Evolutionary conservation across 2,797 vertebrate genomes (phyloP), one percentile per base, ranked within the genome.

Genomic region (Acanthornis magna): DNA sequence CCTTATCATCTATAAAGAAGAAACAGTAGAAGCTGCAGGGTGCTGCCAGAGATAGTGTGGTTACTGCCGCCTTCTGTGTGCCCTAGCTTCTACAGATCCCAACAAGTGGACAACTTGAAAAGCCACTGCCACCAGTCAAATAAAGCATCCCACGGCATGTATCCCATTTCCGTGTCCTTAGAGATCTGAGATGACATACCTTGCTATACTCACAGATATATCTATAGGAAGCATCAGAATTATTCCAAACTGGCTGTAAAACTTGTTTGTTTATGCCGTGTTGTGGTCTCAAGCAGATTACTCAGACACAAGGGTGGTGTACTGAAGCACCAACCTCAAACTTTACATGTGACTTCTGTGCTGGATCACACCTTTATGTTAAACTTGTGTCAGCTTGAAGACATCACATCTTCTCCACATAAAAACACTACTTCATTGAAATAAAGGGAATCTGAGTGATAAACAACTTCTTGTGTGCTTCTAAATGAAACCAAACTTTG

Each of bases 291-390:
- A 84, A 63, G 47, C 23, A 72, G 54, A 53, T 43, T 61, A 47
- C 15, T 61, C 3, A 5, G 9, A n/a, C 22, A 65, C 3, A 47
- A 61, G 22, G 22, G 25, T 21, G 13, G 7, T 30, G 38, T 16
- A 62, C 11, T 43, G 26, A 73, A 38, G 15, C 26, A 57, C 13
- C 13, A 71, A 2, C 7, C 13, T 9, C 20, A 88, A 47, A 45
- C 4, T 25, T 51, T 10, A 32, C 0, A 0, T 13, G 19, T 22
- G 18, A 61, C 18, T 65, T 67, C 43, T 61, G 50, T 0, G 0
- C 18, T 48, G 27, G 26, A 40, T 26, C 10, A 32, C 25, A 54
- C 3, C 8, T 30, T 61, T 43, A 42, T 9, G 7, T 32, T 57
- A 50, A 58, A 72, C 16, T 36, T n/a, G 11, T 40, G 20, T 36